Evolutionary conservation across 2,113 vertebrate species (phyloP).

Genomic region (Trematocara marginatum): DNA sequence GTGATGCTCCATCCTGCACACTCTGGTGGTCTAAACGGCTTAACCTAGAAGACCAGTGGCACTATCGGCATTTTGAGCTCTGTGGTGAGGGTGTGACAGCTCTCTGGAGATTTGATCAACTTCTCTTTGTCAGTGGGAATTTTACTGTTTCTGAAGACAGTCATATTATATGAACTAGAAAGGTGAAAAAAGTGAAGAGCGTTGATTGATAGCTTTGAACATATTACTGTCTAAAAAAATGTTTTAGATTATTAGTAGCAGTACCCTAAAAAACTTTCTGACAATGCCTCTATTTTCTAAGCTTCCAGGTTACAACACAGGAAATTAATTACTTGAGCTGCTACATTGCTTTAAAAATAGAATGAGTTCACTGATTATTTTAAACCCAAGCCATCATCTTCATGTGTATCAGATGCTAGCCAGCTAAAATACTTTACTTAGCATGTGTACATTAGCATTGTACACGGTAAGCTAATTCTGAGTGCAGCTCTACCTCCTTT

Average conservation of each 20-base stretch:
- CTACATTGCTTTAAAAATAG: not conserved
- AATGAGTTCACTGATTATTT: not conserved
- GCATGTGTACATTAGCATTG: not conserved
- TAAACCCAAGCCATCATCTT: not conserved
- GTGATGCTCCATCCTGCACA: not conserved
- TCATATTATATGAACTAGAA: not conserved
- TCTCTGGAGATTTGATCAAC: not conserved
- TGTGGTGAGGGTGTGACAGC: not conserved
- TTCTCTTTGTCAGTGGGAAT: not conserved
- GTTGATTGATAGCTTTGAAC: not conserved
- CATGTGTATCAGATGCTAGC: not conserved
- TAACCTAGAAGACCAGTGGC: conserved; percentile 1
- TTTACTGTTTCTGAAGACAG: not conserved
- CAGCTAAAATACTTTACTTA: not conserved
- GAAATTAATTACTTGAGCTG: not conserved
- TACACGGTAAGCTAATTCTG: not conserved
- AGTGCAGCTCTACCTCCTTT: not conserved
- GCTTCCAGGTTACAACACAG: not conserved
- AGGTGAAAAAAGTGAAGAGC: not conserved
- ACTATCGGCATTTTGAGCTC: not conserved
- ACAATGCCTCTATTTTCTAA: not conserved
- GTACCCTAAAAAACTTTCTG: not conserved
- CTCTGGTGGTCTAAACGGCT: conserved; percentile 14
- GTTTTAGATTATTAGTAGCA: not conserved
- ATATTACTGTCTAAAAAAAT: not conserved